Evolutionary conservation across 2,888 invertebrate genomes (phyloP).

Genomic region (Amorpha juglandis): DNA sequence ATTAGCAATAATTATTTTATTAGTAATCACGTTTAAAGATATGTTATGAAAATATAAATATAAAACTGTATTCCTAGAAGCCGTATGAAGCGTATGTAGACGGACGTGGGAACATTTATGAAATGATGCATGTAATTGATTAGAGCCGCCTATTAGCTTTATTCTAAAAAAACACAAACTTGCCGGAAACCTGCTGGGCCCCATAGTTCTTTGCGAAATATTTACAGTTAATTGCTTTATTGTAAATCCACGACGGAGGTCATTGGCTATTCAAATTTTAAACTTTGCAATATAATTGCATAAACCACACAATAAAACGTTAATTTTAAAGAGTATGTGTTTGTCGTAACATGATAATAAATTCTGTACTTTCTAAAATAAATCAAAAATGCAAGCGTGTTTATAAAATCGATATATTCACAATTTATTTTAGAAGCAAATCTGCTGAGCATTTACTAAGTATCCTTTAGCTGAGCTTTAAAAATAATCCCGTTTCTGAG

Average conservation of each 20-base stretch:
- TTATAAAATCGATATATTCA: constrained; percentile 46
- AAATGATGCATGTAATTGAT: constrained; percentile 15
- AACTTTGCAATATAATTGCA: constrained; percentile 21
- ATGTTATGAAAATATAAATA: neutral
- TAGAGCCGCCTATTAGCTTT: constrained; percentile 12
- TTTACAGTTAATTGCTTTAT: constrained; percentile 39
- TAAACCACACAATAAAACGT: constrained; percentile 3
- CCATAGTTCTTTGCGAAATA: constrained; percentile 37
- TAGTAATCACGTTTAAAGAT: neutral
- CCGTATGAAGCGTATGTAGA: neutral
- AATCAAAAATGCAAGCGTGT: constrained; percentile 36
- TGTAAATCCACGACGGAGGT: constrained; percentile 23
- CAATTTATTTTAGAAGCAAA: constrained; percentile 50
- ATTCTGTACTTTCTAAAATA: constrained; percentile 52
- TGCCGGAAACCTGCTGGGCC: constrained; percentile 7
- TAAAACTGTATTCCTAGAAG: neutral
- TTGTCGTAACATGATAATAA: constrained; percentile 35
- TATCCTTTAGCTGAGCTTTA: constrained; percentile 55
- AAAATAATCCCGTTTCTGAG: constrained; percentile 63
- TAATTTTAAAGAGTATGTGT: neutral
- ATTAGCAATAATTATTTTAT: no score
- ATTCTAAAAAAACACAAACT: constrained; percentile 12
- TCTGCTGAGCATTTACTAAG: constrained; percentile 50
- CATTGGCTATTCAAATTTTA: constrained; percentile 24
- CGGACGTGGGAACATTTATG: constrained; percentile 5